Base-by-base conservation (phyloP, 2,797 vertebrate species). In the Philypnodon macrostomus region DNA sequence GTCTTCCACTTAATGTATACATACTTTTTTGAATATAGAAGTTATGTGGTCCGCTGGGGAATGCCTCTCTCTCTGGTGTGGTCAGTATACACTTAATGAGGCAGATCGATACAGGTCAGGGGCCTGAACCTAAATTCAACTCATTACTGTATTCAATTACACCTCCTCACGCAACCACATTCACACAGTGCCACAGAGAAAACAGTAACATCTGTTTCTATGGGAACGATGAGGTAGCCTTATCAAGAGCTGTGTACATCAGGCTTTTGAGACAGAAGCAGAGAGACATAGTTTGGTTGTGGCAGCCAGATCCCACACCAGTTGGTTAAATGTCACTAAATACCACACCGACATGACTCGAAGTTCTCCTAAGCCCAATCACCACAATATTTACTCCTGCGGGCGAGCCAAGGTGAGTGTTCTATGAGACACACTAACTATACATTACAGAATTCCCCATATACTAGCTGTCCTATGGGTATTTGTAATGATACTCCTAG, bases 321-420 rank as follows among this genome's bases (percentile, higher is more conserved):
- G 79, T 84, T 87, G 79, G 84, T 64, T 79, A 86, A 87, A 87
- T 88, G 84, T 86, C 83, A 88, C 58, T 78, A 79, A 81, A 84
- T 75, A 73, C 73, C 75, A 79, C 67, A 74, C 63, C 50, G 59
- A 61, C 71, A 64, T 63, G 73, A 79, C 75, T 66, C 52, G 60
- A 66, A 59, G 37, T 57, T 50, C 67, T 70, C 44, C 34, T 50
- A 46, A 58, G 55, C 61, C 63, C 58, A 73, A 53, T n/a, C 52
- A 39, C 35, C 24, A 34, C 53, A 62, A 45, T 53, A 61, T 48
- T 54, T 53, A 32, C 63, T 60, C 48, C 69, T 73, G 70, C 62
- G 72, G 37, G 13, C 23, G 17, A 53, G 49, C 7, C n/a, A 13
- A 61, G 39, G 45, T 16, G 36, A 52, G 19, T 29, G 40, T 34